A percentile compares a stretch with the other conserved stretches of the same genome.
Evolutionary conservation across 1,140 invertebrate genomes (phyloP).

Genomic region (Goniozus legneri): DNA sequence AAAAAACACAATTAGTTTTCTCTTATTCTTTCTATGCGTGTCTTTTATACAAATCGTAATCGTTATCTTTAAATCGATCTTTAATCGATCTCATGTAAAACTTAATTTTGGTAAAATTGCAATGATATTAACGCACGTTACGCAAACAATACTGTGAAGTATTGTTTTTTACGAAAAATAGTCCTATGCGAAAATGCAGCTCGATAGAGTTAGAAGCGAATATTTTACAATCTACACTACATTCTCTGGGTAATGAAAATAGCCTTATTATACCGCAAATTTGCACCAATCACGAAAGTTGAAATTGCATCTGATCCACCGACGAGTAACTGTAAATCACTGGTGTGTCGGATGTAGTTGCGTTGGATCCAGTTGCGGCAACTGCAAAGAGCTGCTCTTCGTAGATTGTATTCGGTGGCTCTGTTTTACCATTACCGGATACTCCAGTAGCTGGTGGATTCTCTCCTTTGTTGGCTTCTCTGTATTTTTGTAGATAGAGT

Average conservation of each 20-base stretch:
- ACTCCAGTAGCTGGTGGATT: slow-evolving; percentile 33
- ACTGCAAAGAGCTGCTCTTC: slow-evolving; percentile 52
- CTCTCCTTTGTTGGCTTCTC: slow-evolving; percentile 68
- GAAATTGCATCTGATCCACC: slow-evolving; percentile 52
- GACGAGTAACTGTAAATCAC: slow-evolving; percentile 51
- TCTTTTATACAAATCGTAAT: too few relatives aligned
- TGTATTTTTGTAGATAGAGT: slow-evolving; percentile 94
- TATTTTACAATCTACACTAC: too few relatives aligned
- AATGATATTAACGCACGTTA: too few relatives aligned
- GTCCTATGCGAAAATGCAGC: slow-evolving; percentile 2
- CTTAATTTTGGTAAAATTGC: too few relatives aligned
- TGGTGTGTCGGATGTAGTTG: slow-evolving; percentile 46
- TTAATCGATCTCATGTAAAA: too few relatives aligned
- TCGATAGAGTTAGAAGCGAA: too few relatives aligned
- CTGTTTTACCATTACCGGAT: slow-evolving; percentile 43
- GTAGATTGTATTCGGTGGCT: slow-evolving; percentile 37
- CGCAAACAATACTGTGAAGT: too few relatives aligned
- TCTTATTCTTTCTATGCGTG: too few relatives aligned
- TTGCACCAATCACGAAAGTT: slow-evolving; percentile 39
- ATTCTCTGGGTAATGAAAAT: too few relatives aligned
- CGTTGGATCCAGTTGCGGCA: slow-evolving; percentile 39
- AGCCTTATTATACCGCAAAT: not conserved
- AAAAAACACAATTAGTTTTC: too few relatives aligned
- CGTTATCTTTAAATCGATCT: too few relatives aligned
- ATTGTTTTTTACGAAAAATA: slow-evolving; percentile 4